These are phyloP conservation scores for Clitarchus hookeri DNA, from an alignment of 2,888 invertebrate species.

Conservation along the genomic window DNA sequence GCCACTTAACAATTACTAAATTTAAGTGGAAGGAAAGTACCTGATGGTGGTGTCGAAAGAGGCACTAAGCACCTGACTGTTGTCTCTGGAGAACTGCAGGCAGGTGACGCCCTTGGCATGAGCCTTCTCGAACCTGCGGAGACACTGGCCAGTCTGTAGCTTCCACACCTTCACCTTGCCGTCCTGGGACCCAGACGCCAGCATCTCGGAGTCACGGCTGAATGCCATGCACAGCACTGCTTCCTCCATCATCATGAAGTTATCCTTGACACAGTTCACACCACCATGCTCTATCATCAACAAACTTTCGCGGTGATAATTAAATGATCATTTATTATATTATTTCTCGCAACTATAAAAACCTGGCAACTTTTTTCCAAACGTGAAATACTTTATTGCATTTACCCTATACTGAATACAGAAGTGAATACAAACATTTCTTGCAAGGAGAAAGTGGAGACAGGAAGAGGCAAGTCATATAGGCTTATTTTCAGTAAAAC, in stretches of 20 bases:
- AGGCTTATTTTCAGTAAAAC: too few species aligned
- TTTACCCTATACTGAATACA: too few species aligned
- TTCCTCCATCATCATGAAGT: slow-evolving; percentile 99
- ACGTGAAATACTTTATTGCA: too few species aligned
- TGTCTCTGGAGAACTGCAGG: slow-evolving; percentile 93
- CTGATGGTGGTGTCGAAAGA: slow-evolving; percentile 94
- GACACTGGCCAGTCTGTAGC: slow-evolving; percentile 92
- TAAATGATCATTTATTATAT: slow-evolving; percentile 16
- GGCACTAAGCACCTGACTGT: slow-evolving; percentile 92
- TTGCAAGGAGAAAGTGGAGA: too few species aligned
- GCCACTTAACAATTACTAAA: background rate
- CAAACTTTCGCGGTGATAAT: background rate
- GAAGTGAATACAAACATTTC: too few species aligned
- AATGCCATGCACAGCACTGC: slow-evolving; percentile 93
- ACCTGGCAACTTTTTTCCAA: too few species aligned
- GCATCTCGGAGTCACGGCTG: slow-evolving; percentile 97
- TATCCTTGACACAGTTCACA: slow-evolving; percentile 67
- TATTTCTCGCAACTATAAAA: too few species aligned
- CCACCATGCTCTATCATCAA: background rate
- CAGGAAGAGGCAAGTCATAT: too few species aligned
- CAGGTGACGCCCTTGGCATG: slow-evolving; percentile 98
- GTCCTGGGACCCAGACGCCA: slow-evolving; percentile 92
- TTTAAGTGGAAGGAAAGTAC: slow-evolving; percentile 52
- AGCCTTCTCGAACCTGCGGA: slow-evolving; percentile 92
- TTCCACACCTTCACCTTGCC: slow-evolving; percentile 90